phyloP scores from a whole-genome alignment of 2,888 invertebrate genomes.

The Nebria brevicollis region DNA sequence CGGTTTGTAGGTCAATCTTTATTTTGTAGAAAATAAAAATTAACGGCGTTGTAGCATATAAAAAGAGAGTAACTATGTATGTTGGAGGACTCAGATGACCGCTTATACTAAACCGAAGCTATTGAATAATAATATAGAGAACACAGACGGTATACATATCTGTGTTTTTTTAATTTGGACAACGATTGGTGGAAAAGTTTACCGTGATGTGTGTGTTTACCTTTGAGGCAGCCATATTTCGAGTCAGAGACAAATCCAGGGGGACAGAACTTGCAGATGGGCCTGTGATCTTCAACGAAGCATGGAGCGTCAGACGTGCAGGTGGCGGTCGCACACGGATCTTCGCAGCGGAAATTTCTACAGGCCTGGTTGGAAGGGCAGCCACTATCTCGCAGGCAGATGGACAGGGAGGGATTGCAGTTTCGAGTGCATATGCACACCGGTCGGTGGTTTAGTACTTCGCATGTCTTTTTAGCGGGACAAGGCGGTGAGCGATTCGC shows the following conservation, averaged over 20 bases:
- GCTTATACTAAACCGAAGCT: constrained; percentile 39
- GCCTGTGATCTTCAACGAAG: constrained; percentile 93
- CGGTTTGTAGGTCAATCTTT: constrained; percentile 39
- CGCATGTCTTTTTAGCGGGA: constrained; percentile 84
- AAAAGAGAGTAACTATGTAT: constrained; percentile 9
- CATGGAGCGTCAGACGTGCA: constrained; percentile 89
- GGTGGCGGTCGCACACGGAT: constrained; percentile 87
- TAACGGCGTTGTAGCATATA: constrained; percentile 34
- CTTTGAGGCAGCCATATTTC: constrained; percentile 95
- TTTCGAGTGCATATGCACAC: constrained; percentile 88
- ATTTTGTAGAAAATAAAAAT: constrained; percentile 24
- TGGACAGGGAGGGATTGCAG: constrained; percentile 86
- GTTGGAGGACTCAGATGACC: constrained; percentile 37
- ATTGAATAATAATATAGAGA: constrained; percentile 37
- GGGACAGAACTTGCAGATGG: constrained; percentile 96
- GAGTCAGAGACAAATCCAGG: constrained; percentile 91
- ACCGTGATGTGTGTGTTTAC: constrained; percentile 70
- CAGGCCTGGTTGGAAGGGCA: constrained; percentile 88
- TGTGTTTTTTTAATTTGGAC: constrained; percentile 16
- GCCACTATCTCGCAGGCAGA: constrained; percentile 89
- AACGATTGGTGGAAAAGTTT: constrained; percentile 21
- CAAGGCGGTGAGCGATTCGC: constrained; percentile 74
- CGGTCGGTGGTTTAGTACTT: constrained; percentile 87
- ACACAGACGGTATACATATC: constrained; percentile 31
- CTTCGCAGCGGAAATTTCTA: constrained; percentile 88